Evolutionary conservation across 2,888 invertebrate species (phyloP).

Genomic region (Oscheius onirici): DNA sequence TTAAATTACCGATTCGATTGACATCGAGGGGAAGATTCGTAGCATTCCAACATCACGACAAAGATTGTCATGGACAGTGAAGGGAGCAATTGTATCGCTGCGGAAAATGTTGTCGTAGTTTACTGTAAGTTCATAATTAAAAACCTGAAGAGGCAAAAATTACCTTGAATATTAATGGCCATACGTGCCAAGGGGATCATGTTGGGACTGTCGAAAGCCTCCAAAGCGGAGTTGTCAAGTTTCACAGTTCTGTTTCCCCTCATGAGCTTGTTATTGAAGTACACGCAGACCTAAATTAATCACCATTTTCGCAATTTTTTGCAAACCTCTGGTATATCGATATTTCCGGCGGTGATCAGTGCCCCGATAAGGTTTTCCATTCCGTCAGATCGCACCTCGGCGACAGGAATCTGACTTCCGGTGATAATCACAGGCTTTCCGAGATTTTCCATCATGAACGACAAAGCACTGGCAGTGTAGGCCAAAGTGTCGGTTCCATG

Average conservation of each 20-base stretch:
- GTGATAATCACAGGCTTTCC: conserved; percentile 92
- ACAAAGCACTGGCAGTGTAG: conserved; percentile 93
- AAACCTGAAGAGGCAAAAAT: not conserved
- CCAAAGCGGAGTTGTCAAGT: conserved; percentile 78
- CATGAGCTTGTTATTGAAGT: conserved; percentile 86
- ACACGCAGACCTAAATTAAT: conserved; percentile 77
- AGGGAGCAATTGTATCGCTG: conserved; percentile 76
- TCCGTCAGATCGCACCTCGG: conserved; percentile 91
- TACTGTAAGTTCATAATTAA: conserved; percentile 74
- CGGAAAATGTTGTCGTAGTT: conserved; percentile 79
- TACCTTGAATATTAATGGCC: conserved; percentile 83
- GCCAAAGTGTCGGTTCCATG: conserved; percentile 96
- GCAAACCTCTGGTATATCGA: conserved; percentile 87
- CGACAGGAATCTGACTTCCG: conserved; percentile 85
- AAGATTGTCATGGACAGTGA: conserved; percentile 79
- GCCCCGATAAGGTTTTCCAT: conserved; percentile 90
- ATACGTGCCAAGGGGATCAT: conserved; percentile 83
- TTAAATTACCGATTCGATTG: conserved; percentile 78
- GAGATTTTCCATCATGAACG: conserved; percentile 94
- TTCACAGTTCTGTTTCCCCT: conserved; percentile 89
- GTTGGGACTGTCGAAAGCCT: conserved; percentile 89
- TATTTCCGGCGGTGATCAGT: conserved; percentile 86
- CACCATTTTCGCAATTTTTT: not conserved
- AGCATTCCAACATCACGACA: conserved; percentile 87
- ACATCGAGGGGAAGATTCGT: conserved; percentile 90